Conservation (phyloP, 2,888 invertebrate genomes). For the Leptinotarsa tumamoca region DNA sequence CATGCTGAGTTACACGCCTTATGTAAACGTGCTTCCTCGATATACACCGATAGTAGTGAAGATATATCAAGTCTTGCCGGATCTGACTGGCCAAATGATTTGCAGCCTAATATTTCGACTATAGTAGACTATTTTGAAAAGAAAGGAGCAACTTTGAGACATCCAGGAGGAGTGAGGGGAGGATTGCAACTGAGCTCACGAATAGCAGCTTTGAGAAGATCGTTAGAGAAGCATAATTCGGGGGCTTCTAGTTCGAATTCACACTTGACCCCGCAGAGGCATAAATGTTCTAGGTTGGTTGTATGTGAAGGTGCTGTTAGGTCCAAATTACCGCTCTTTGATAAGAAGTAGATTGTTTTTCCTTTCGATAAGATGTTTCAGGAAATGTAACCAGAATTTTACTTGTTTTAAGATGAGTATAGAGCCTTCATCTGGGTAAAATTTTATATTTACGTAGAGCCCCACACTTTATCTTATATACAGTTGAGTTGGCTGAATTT, state of each 20-base stretch:
- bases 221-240: constrained; percentile 58
- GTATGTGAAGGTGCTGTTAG: constrained; percentile 89
- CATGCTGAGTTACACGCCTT: constrained; percentile 70
- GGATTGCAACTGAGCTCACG: constrained; percentile 62
- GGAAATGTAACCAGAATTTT: constrained; percentile 43
- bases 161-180: constrained; percentile 65
- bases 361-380: constrained; percentile 33
- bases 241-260: constrained; percentile 43
- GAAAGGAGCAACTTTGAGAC: constrained; percentile 74
- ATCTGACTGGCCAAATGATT: constrained; percentile 78
- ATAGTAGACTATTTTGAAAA: constrained; percentile 92
- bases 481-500: no score
- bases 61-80: constrained; percentile 86
- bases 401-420: constrained; percentile 23
- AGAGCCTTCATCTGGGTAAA: neutral
- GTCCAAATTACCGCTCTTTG: constrained; percentile 87
- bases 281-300: constrained; percentile 75
- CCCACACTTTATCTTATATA: no score
- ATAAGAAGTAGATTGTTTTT: constrained; percentile 70
- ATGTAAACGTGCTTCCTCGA: constrained; percentile 80
- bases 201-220: constrained; percentile 62
- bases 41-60: constrained; percentile 89
- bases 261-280: constrained; percentile 59
- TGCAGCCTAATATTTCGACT: constrained; percentile 78
- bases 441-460: neutral